Evolutionary conservation across 2,888 invertebrate species (phyloP), one percentile per base, ranked within the genome.

Genomic region (Anthrax anthrax): DNA sequence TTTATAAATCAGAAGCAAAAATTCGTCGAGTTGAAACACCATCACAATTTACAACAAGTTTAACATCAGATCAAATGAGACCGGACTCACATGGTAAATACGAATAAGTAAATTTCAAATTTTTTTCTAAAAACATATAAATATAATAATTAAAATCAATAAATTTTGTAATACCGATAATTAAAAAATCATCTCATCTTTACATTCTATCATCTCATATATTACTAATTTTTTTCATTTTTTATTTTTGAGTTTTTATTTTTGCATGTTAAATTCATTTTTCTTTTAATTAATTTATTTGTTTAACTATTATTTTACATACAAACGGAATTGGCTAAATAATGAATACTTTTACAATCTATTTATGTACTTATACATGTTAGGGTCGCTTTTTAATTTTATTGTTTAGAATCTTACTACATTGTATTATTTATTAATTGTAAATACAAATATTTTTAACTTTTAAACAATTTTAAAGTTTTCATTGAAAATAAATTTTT

Each of bases 1-100:
- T 63, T 51, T 67, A 62, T 52, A 66, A 67, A 48, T 12, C n/a
- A 54, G 66, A 67, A 54, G 57, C 65, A 16, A 67, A 67, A 58
- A 61, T 64, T 49, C 58, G 67, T 42, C 60, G 67, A 44, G 57
- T 60, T 6, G 61, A 66, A 51, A 58, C 61, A 44, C 55, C 62
- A 29, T 57, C 62, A 47, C 57, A 58, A 54, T 52, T 54, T 41
- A 43, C 50, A 46, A 18, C 44, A 36, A 8, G 16, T 3, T n/a
- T 16, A 16, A 36, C 40, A 40, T 23, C 29, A 16, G 42, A 38
- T 36, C 49, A 51, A 52, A 57, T 60, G 56, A 60, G 60, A 53
- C 59, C 63, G 44, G 62, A 63, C 58, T 61, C 61, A 42, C 60
- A 59, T 57, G 63, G 62, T 62, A 55, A 60, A 61, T 56, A 43